A percentile compares a stretch with the other conserved stretches of the same genome.
Evolutionary conservation across 2,888 invertebrate genomes (phyloP).

Genomic region (Hypomecis atomaria): DNA sequence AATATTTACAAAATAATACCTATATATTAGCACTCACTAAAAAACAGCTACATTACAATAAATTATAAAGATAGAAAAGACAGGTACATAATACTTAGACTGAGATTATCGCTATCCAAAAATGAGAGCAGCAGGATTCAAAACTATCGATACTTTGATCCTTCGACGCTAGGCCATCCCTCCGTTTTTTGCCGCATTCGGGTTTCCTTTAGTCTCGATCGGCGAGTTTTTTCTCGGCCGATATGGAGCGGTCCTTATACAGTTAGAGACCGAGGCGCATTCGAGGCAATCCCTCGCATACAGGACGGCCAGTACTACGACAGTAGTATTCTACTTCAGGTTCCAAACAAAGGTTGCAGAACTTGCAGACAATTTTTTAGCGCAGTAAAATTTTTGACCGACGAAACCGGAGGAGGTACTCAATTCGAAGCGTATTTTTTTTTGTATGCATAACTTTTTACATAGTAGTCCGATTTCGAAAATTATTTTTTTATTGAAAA

Average conservation of each 20-base stretch:
- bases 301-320: not conserved
- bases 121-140: not conserved
- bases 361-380: not conserved
- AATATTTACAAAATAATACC: too few relatives aligned
- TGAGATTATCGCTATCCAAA: too few relatives aligned
- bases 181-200: conserved; percentile 68
- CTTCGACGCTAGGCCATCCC: conserved; percentile 27
- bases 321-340: conserved; percentile 7
- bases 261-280: conserved; percentile 60
- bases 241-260: conserved; percentile 81
- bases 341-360: not conserved
- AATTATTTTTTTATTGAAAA: too few relatives aligned
- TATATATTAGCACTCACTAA: too few relatives aligned
- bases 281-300: conserved; percentile 74
- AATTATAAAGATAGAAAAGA: too few relatives aligned
- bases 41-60: too few relatives aligned
- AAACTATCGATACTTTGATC: conserved; percentile 26
- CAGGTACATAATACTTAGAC: not conserved
- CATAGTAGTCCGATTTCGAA: too few relatives aligned
- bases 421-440: too few relatives aligned
- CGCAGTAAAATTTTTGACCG: too few relatives aligned
- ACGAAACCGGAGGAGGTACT: too few relatives aligned
- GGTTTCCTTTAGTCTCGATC: conserved; percentile 73
- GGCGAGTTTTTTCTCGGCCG: conserved; percentile 77
- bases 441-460: too few relatives aligned